Evolutionary conservation across 2,113 vertebrate species (phyloP).

Genomic region (Pterocles gutturalis): DNA sequence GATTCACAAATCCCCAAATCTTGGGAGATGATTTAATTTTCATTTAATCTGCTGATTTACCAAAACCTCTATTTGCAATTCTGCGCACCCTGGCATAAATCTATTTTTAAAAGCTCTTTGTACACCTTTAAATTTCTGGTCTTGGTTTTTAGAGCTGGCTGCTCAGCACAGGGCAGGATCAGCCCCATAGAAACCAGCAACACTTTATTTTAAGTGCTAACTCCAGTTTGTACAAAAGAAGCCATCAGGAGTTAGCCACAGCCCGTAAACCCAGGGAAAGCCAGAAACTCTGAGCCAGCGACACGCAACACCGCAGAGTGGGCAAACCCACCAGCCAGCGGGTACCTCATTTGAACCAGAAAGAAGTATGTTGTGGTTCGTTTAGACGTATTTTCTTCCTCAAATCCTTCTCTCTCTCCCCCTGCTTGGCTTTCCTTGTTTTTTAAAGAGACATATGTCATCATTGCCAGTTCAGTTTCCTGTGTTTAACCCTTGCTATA

Average conservation of each 20-base stretch:
- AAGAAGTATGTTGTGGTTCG: slow-evolving; percentile 20
- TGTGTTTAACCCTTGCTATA: slow-evolving; percentile 79
- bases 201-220: background rate
- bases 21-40: background rate
- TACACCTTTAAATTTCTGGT: background rate
- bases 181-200: background rate
- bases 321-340: slow-evolving; percentile 26
- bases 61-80: background rate
- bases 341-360: slow-evolving; percentile 52
- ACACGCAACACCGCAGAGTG: background rate
- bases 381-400: slow-evolving; percentile 13
- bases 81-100: background rate
- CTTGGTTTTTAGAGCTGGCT: fast-evolving
- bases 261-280: background rate
- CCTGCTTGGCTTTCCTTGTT: background rate
- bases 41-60: background rate
- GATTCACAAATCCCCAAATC: background rate
- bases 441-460: slow-evolving; percentile 72
- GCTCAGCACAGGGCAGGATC: background rate
- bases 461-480: slow-evolving; percentile 74
- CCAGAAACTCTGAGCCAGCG: background rate
- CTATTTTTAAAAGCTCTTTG: background rate
- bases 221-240: background rate
- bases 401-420: background rate
- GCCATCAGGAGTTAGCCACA: background rate